Conservation (phyloP, 2,888 invertebrate species). For the Diaperis boleti region DNA sequence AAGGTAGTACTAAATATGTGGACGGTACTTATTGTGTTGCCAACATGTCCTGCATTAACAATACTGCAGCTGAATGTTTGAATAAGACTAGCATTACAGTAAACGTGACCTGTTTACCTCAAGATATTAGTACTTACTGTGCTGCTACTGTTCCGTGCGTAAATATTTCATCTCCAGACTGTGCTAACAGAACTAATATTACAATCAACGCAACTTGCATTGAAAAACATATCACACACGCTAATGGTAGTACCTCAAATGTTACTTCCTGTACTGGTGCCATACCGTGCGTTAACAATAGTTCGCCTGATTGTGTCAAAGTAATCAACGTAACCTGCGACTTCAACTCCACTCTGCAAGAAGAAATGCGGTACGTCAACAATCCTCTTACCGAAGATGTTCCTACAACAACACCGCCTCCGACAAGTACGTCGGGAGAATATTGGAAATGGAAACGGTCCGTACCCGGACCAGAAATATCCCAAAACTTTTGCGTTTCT, state of each 20-base stretch:
- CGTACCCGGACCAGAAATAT: slow-evolving; percentile 24
- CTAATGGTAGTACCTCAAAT: background rate
- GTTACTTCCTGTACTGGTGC: background rate
- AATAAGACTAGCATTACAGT: background rate
- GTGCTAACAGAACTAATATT: background rate
- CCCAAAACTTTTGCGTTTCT: slow-evolving; percentile 56
- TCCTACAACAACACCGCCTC: slow-evolving; percentile 16
- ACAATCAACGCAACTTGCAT: too few species aligned
- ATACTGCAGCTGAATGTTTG: background rate
- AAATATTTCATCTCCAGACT: background rate
- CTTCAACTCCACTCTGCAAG: background rate
- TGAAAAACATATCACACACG: too few species aligned
- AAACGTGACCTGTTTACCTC: background rate
- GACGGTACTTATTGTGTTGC: background rate
- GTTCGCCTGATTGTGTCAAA: too few species aligned
- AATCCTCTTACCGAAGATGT: slow-evolving; percentile 7
- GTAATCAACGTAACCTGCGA: background rate
- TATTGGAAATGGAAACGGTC: slow-evolving; percentile 29
- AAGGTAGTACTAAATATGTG: background rate
- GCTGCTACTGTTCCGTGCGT: background rate
- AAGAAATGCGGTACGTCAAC: slow-evolving; percentile 1
- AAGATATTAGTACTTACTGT: slow-evolving; percentile 1
- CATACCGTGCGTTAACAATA: background rate
- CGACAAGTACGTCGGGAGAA: slow-evolving; percentile 6
- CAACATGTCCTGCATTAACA: background rate